A percentile compares a stretch with the other conserved stretches of the same genome.
Evolutionary conservation across 1,140 invertebrate genomes (phyloP).

Genomic region (Tigriopus japonicus): DNA sequence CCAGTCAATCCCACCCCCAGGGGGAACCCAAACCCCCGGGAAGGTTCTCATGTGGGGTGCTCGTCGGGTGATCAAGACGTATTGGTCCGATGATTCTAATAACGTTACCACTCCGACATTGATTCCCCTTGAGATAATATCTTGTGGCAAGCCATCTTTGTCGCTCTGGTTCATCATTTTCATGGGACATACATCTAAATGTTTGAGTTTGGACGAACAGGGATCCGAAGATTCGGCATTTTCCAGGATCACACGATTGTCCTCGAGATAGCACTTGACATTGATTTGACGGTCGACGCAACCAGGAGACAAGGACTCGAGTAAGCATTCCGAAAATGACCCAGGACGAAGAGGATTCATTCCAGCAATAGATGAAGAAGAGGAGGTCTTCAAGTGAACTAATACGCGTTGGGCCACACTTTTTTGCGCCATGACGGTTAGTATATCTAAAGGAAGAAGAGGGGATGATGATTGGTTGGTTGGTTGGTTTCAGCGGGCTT

Average conservation of each 20-base stretch:
- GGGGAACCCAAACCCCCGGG: slow-evolving; percentile 29
- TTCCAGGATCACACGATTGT: background rate
- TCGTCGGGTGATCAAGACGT: slow-evolving; percentile 25
- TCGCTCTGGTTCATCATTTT: too few relatives aligned
- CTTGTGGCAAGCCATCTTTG: background rate
- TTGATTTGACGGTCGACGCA: too few relatives aligned
- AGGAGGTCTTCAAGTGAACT: too few relatives aligned
- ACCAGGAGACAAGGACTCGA: too few relatives aligned
- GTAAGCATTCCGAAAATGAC: too few relatives aligned
- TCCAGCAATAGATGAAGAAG: too few relatives aligned
- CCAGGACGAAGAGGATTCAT: too few relatives aligned
- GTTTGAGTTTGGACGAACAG: slow-evolving; percentile 16
- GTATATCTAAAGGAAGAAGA: too few relatives aligned
- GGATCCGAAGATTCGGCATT: background rate
- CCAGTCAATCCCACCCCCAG: slow-evolving; percentile 24
- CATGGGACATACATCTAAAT: slow-evolving; percentile 10
- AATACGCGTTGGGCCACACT: too few relatives aligned
- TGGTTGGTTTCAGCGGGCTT: too few relatives aligned
- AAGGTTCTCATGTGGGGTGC: slow-evolving; percentile 26
- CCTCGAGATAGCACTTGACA: background rate
- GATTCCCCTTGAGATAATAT: slow-evolving; percentile 20
- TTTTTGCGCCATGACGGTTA: too few relatives aligned
- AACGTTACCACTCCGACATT: slow-evolving; percentile 26
- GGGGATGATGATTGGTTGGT: too few relatives aligned
- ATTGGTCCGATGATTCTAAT: slow-evolving; percentile 23